A percentile compares a stretch with the other conserved stretches of the same genome.
phyloP scores from a whole-genome alignment of 2,888 invertebrate species.

The Leuctra nigra region DNA sequence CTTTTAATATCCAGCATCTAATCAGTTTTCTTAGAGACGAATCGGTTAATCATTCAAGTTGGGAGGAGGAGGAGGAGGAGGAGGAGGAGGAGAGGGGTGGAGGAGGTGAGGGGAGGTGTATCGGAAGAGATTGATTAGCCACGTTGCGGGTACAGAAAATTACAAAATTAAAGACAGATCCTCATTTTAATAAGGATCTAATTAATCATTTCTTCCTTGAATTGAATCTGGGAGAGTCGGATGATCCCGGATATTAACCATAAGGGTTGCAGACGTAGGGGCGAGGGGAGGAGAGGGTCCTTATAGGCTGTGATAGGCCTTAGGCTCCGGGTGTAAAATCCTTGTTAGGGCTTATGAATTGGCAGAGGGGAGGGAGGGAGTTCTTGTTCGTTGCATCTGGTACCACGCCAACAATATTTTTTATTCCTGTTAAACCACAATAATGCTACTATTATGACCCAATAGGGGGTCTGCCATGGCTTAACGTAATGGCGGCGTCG shows the following conservation, averaged over 20 bases:
- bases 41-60: conserved; percentile 1
- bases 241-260: neutral
- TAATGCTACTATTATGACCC: conserved; percentile 11
- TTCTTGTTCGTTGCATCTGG: conserved; percentile 15
- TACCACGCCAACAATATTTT: conserved; percentile 7
- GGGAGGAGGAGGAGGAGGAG: too few species aligned
- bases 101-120: neutral
- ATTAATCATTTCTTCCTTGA: conserved; percentile 8
- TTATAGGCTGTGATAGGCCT: conserved; percentile 4
- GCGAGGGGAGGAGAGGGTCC: neutral
- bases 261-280: neutral
- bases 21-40: too few species aligned
- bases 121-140: neutral
- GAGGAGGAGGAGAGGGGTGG: neutral
- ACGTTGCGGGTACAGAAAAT: conserved; percentile 12
- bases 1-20: too few species aligned
- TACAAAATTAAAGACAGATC: conserved; percentile 5
- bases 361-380: neutral
- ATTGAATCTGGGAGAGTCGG: conserved; percentile 13
- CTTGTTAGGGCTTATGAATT: neutral
- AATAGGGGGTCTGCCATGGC: neutral
- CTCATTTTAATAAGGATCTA: conserved; percentile 13
- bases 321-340: neutral
- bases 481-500: conserved; percentile 7
- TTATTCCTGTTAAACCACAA: conserved; percentile 14